phyloP scores from a whole-genome alignment of 2,113 vertebrate genomes.

The Podocnemis expansa region DNA sequence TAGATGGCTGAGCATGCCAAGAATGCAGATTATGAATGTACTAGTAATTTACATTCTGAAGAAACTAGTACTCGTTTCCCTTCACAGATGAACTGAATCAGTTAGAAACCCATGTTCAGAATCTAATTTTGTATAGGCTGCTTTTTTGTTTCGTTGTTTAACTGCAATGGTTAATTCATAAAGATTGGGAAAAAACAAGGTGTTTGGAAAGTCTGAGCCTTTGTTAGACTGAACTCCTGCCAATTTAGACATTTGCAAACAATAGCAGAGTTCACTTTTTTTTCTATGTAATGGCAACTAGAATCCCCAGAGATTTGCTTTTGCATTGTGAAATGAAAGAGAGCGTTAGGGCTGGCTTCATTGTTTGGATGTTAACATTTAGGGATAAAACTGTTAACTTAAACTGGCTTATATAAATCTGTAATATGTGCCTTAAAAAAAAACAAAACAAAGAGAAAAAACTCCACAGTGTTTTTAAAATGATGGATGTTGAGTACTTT shows the following conservation, averaged over 20 bases:
- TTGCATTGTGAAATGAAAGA: neutral
- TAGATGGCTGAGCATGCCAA: neutral
- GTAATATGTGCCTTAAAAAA: neutral
- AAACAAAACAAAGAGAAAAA: neutral
- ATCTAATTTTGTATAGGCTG: neutral
- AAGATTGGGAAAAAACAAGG: neutral
- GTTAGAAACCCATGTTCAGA: neutral
- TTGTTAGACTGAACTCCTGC: neutral
- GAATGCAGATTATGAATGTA: slow-evolving; percentile 21
- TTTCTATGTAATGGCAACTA: neutral
- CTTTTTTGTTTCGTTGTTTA: neutral
- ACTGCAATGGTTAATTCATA: too few species aligned
- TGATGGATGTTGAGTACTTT: neutral
- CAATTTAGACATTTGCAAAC: neutral
- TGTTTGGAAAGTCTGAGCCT: neutral
- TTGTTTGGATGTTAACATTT: neutral
- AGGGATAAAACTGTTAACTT: neutral
- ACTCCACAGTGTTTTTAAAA: neutral
- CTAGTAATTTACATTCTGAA: slow-evolving; percentile 5
- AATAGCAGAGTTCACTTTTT: neutral
- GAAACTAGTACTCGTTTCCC: neutral
- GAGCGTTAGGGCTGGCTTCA: neutral
- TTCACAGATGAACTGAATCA: slow-evolving; percentile 9
- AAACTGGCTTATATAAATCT: neutral
- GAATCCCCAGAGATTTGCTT: neutral